phyloP scores from a whole-genome alignment of 2,888 invertebrate genomes.

The Aporophyla nigra region DNA sequence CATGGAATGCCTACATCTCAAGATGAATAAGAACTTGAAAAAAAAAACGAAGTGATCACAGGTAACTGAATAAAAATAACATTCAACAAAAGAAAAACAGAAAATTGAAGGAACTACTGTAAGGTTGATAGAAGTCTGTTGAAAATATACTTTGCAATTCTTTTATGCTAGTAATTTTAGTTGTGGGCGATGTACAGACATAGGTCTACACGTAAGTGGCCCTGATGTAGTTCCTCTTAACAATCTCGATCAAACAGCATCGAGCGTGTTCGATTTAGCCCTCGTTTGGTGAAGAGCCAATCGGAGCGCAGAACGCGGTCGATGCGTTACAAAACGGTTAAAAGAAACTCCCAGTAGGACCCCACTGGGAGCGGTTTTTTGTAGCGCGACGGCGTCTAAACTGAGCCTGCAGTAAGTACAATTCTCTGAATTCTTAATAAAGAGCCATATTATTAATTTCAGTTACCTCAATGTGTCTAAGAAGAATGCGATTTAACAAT shows the following conservation, averaged over 20 bases:
- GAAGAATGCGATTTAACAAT: constrained; percentile 1
- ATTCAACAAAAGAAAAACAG: constrained; percentile 25
- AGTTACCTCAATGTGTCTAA: neutral
- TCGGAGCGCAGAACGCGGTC: too few relatives aligned
- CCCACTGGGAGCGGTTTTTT: neutral
- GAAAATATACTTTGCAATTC: constrained; percentile 56
- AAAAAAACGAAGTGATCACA: neutral
- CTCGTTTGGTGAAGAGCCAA: too few relatives aligned
- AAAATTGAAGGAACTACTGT: constrained; percentile 14
- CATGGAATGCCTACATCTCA: constrained; percentile 25
- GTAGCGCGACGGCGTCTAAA: neutral
- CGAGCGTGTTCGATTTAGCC: too few relatives aligned
- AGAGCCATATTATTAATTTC: neutral
- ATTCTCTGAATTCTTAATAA: neutral
- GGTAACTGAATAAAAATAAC: constrained; percentile 13
- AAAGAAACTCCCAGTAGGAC: too few relatives aligned
- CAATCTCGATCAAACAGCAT: too few relatives aligned
- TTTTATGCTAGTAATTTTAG: constrained; percentile 26
- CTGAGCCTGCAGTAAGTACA: neutral
- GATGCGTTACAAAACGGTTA: too few relatives aligned
- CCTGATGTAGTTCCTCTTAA: too few relatives aligned
- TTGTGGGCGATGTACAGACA: constrained; percentile 24
- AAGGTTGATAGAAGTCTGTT: constrained; percentile 16
- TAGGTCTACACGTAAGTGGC: neutral
- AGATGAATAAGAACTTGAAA: constrained; percentile 20